Base-by-base conservation (phyloP, 2,888 invertebrate genomes). In the Andrena dorsata region DNA sequence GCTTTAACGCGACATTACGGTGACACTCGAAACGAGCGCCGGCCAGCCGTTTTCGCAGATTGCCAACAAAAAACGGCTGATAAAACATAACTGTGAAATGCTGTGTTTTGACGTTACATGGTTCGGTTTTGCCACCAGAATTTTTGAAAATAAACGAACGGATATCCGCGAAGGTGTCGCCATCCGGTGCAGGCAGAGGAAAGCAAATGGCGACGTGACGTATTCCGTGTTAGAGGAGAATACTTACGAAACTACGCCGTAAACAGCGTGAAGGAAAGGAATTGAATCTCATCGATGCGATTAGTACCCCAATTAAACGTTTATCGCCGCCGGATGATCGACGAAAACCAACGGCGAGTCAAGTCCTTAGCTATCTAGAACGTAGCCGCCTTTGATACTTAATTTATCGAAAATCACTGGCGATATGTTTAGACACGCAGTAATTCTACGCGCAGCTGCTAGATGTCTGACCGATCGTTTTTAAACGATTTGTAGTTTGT, bases 191-290 rank as follows among this genome's bases (percentile, higher is more conserved):
- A 35, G 3, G n/a, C 6, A 3, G 7, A 41, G 26, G 1, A 32
- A 51, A 75, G 20, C 8, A 30, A 8, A 28, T 4, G 23, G 8
- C 16, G 6, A 20, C n/a, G n/a, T 30, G 23, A 58, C 30, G n/a
- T 69, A 8, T 23, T n/a, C 49, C 10, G n/a, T 10, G 28, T 1
- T 20, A 72, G 26, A 47, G 7, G 20, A 10, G 64, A 53, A 72
- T 60, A 86, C 86, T 86, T 76, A 86, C 86, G 8, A 79, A 64
- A 60, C 26, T 30, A 65, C 87, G 86, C 79, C 75, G 41, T 8
- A 82, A 68, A 26, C 65, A 68, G 53, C 84, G 82, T 16, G 51
- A n/a, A 20, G 58, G 32, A n/a, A 35, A 2, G 3, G 58, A 53
- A 26, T 60, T 35, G 16, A 71, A 64, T 60, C 68, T 82, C 86